Conservation (phyloP, 1,140 invertebrate species). For the Pachypsylla venusta region DNA sequence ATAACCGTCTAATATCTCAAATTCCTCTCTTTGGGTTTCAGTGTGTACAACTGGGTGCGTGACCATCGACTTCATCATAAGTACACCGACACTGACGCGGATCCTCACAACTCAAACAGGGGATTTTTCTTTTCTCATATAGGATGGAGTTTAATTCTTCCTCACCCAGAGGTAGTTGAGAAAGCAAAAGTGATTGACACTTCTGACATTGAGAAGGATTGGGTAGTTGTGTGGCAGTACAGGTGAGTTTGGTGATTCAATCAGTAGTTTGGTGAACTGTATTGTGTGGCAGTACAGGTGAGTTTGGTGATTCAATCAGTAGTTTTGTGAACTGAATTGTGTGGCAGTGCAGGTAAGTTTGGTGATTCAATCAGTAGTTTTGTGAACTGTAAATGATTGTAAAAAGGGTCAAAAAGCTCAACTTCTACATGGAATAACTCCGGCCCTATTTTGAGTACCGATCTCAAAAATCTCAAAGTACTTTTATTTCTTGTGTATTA, state of each 20-base stretch:
- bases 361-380: not conserved
- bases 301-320: conserved; percentile 15
- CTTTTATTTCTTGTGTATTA: too few relatives aligned
- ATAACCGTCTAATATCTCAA: too few relatives aligned
- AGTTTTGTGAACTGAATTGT: too few relatives aligned
- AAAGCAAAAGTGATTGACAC: conserved; percentile 67
- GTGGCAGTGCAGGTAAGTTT: conserved; percentile 37
- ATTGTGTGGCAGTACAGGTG: conserved; percentile 43
- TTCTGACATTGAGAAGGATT: conserved; percentile 54
- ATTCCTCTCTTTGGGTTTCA: conserved; percentile 35
- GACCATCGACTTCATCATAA: conserved; percentile 88
- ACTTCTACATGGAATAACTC: too few relatives aligned
- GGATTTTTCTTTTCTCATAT: conserved; percentile 86
- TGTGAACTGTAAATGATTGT: too few relatives aligned
- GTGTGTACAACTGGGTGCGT: conserved; percentile 53
- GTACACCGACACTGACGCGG: conserved; percentile 79
- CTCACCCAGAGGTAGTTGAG: conserved; percentile 66
- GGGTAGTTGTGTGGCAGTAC: conserved; percentile 46
- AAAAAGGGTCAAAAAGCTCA: too few relatives aligned
- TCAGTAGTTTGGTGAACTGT: too few relatives aligned
- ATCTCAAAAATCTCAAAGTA: too few relatives aligned
- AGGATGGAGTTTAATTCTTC: conserved; percentile 71
- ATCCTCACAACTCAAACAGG: conserved; percentile 58
- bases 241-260: conserved; percentile 29
- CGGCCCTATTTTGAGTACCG: too few relatives aligned